Evolutionary conservation across 2,797 vertebrate genomes (phyloP), one percentile per base, ranked within the genome.

Genomic region (Pelobates cultripes): DNA sequence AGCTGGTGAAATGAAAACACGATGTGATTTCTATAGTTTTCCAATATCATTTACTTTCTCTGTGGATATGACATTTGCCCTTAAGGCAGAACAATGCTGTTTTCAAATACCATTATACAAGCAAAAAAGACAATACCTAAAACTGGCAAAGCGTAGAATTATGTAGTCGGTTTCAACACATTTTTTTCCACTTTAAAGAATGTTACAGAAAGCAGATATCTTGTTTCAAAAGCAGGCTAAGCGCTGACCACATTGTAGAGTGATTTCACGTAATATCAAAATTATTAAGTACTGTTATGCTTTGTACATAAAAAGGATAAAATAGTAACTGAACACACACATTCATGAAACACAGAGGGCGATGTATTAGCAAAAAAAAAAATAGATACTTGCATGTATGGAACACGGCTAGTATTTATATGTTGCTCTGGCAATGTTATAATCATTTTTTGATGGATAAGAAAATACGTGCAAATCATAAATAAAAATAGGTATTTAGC

Each of bases 71-170:
- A 70, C 77, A 80, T 70, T 40, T 4, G 0, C 61, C 80, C 63
- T 64, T 7, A 1, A 53, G 76, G 84, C 81, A 74, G 79, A 79
- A 61, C 77, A 66, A 55, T 60, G 72, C 3, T 17, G 63, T n/a
- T 70, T 71, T 70, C 73, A 41, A 78, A 81, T 66, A 73, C 14
- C 57, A 4, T 55, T 70, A 84, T 75, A 69, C 6, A 0, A 55
- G 67, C 45, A 42, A 9, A 64, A 68, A 80, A 75, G 79, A 81
- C 79, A 81, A 75, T 69, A 81, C n/a, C 79, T 75, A 61, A 61
- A 69, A 47, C 72, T 60, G 64, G 42, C 47, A 68, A 75, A 55
- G 64, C 66, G 42, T 60, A 69, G 55, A 69, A 75, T 81, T 45
- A 81, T 81, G 72, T 69, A 61, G 64, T 61, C 47, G 0, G 41